Percentiles rank a stretch among this genome's conserved stretches.
Conservation (phyloP, 2,888 invertebrate genomes). For the Eupithecia subfuscata region DNA sequence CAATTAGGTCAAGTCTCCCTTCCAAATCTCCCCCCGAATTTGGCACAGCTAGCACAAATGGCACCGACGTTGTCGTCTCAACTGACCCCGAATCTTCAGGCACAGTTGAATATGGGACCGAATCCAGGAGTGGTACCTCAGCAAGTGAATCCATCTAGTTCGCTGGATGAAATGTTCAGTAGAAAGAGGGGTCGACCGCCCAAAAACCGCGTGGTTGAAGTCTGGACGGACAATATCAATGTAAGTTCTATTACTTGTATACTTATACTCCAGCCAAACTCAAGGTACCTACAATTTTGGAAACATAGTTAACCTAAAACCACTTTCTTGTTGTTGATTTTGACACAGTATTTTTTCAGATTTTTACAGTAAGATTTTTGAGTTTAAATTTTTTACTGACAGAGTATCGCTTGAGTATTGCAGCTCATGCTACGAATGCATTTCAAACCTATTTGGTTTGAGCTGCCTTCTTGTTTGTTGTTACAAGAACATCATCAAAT, state of each 20-base stretch:
- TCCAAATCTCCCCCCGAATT: constrained; percentile 71
- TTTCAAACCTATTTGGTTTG: too few species aligned
- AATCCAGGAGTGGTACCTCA: constrained; percentile 70
- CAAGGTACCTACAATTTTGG: too few species aligned
- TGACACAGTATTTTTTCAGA: too few species aligned
- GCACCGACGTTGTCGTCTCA: constrained; percentile 74
- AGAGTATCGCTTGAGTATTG: too few species aligned
- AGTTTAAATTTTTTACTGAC: too few species aligned
- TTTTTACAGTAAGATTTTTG: too few species aligned
- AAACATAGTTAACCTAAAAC: too few species aligned
- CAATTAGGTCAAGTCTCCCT: constrained; percentile 77
- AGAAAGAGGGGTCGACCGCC: constrained; percentile 98
- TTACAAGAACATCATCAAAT: neutral
- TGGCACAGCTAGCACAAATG: constrained; percentile 80
- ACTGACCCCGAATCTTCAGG: constrained; percentile 75
- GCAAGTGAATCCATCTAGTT: constrained; percentile 84
- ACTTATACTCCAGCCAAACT: neutral
- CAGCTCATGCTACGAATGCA: too few species aligned
- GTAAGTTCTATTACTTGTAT: constrained; percentile 10
- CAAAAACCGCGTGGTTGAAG: constrained; percentile 96
- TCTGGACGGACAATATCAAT: constrained; percentile 93
- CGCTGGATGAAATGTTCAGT: constrained; percentile 95
- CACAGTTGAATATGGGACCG: constrained; percentile 72
- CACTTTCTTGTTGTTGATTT: too few species aligned
- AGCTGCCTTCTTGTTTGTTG: neutral